Evolutionary conservation across 30 jellyfish, hydroid and myxozoan genomes (phyloP).

Genomic region (Hydractinia symbiolongicarpus): DNA sequence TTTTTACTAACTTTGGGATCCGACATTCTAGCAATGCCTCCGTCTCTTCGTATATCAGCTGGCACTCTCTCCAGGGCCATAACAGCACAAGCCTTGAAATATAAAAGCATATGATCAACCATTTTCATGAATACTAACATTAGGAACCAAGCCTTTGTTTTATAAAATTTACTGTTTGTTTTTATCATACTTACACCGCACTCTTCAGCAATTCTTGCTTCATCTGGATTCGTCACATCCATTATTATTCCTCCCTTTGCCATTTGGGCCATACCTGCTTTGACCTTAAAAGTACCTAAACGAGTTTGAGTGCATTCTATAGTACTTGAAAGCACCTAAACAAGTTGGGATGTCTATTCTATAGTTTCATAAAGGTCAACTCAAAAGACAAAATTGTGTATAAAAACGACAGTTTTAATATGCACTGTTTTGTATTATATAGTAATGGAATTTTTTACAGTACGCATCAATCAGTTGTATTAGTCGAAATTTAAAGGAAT

Average conservation of each 20-base stretch:
- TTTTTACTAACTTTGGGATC: slow-evolving; percentile 83
- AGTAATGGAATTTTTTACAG: too few relatives aligned
- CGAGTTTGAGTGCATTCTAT: too few relatives aligned
- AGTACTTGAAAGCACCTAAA: slow-evolving; percentile 79
- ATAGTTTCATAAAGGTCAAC: too few relatives aligned
- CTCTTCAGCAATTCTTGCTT: slow-evolving; percentile 96
- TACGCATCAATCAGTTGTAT: too few relatives aligned
- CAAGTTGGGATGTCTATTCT: too few relatives aligned
- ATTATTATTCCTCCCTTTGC: slow-evolving; percentile 97
- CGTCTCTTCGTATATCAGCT: slow-evolving; percentile 93
- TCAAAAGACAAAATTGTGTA: too few relatives aligned
- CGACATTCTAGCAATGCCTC: slow-evolving; percentile 98
- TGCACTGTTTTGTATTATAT: too few relatives aligned
- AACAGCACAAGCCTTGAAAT: slow-evolving; percentile 93
- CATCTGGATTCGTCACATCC: slow-evolving; percentile 95
- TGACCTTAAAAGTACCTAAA: slow-evolving; percentile 82
- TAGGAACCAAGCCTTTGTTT: neutral
- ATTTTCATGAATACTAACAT: neutral
- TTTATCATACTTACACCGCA: slow-evolving; percentile 75
- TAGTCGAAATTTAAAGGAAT: too few relatives aligned
- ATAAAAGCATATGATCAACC: neutral
- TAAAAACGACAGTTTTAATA: too few relatives aligned
- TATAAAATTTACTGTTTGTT: neutral
- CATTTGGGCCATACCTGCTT: slow-evolving; percentile 99
- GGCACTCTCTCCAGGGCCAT: slow-evolving; percentile 99